phyloP scores from a whole-genome alignment of 2,888 invertebrate species.

The Cylloceria caligata region DNA sequence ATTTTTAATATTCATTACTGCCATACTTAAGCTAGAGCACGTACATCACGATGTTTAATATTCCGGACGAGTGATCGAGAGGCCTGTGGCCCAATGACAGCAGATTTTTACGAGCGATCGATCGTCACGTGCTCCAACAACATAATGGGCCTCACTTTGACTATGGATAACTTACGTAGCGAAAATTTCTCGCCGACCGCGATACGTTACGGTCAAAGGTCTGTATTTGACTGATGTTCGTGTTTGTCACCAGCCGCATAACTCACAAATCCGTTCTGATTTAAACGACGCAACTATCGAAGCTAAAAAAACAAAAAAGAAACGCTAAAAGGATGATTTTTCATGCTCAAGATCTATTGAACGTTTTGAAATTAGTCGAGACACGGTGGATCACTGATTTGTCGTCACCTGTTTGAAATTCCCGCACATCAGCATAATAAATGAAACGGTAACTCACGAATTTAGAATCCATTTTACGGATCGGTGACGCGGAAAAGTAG shows the following conservation, averaged over 20 bases:
- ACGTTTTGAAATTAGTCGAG: not conserved
- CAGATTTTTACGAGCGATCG: conserved; percentile 1
- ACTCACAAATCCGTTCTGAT: not conserved
- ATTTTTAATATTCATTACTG: conserved; percentile 5
- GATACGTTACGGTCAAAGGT: not conserved
- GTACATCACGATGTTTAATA: conserved; percentile 4
- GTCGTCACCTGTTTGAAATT: not conserved
- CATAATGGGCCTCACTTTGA: not conserved
- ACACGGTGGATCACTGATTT: not conserved
- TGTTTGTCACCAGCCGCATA: not conserved
- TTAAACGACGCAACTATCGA: not conserved
- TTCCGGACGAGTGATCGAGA: conserved; percentile 14
- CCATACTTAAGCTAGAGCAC: not conserved
- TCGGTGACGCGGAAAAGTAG: not conserved
- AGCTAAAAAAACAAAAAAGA: not conserved
- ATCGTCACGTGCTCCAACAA: conserved; percentile 2
- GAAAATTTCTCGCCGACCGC: not conserved
- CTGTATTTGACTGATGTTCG: not conserved
- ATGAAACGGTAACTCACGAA: not conserved
- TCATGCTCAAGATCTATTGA: not conserved
- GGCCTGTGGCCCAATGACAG: conserved; percentile 18
- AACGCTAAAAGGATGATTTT: conserved; percentile 4
- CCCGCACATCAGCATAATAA: conserved; percentile 3
- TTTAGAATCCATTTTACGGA: not conserved
- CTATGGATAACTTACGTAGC: conserved; percentile 36